These are phyloP conservation scores for Chionis minor DNA, from an alignment of 2,113 vertebrate species.

Conservation along the genomic window DNA sequence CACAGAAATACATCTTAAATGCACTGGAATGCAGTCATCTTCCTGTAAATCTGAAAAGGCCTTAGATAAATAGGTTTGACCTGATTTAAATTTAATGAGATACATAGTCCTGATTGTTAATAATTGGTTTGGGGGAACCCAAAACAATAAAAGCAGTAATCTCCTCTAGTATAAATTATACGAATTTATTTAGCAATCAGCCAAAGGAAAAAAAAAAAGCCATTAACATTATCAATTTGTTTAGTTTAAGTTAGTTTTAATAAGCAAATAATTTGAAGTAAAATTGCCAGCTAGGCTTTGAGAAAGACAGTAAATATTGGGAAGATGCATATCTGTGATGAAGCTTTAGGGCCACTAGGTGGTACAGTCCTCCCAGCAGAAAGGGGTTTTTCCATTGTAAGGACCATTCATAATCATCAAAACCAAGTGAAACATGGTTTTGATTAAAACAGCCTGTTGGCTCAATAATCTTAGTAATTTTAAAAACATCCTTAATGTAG, in stretches of 20 bases:
- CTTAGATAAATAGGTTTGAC: slow-evolving; percentile 15
- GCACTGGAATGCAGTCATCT: not conserved
- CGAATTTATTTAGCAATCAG: slow-evolving; percentile 34
- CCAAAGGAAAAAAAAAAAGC: not conserved
- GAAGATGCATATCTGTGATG: slow-evolving; percentile 9
- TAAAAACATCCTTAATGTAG: slow-evolving; percentile 82
- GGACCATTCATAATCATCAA: slow-evolving; percentile 76
- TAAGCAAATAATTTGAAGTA: slow-evolving; percentile 28
- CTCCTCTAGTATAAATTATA: slow-evolving; percentile 50
- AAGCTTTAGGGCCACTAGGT: slow-evolving; percentile 69
- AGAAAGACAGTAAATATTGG: not conserved
- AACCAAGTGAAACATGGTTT: slow-evolving; percentile 82
- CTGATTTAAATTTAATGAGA: slow-evolving; percentile 42
- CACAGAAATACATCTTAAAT: not conserved
- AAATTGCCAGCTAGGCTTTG: not conserved
- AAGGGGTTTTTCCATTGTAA: not conserved
- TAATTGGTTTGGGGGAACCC: slow-evolving; percentile 44
- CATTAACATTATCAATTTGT: slow-evolving; percentile 34
- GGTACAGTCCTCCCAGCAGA: slow-evolving; percentile 72
- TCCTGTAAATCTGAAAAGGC: slow-evolving; percentile 34
- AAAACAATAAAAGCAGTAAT: slow-evolving; percentile 44
- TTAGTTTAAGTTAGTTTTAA: slow-evolving; percentile 2
- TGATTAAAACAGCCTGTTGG: slow-evolving; percentile 85
- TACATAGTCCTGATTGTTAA: slow-evolving; percentile 42
- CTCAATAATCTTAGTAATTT: slow-evolving; percentile 83